A percentile compares a stretch with the other conserved stretches of the same genome.
Evolutionary conservation across 2,888 invertebrate genomes (phyloP).

Genomic region (Thera obeliscata): DNA sequence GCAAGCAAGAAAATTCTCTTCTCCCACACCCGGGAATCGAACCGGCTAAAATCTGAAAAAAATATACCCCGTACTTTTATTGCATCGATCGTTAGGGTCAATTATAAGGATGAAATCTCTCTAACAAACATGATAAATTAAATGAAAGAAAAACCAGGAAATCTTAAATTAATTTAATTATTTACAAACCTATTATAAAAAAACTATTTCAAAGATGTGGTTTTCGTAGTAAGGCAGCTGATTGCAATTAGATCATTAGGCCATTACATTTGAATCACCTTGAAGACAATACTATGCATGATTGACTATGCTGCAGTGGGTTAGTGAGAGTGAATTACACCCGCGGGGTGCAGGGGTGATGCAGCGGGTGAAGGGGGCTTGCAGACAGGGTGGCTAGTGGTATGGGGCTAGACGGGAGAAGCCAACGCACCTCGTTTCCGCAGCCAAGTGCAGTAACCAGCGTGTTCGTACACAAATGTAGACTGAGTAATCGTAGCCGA

Average conservation of each 20-base stretch:
- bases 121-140: too few species aligned
- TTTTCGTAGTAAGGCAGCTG: too few species aligned
- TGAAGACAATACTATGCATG: constrained; percentile 75
- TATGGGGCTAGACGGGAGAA: constrained; percentile 82
- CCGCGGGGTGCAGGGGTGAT: constrained; percentile 48
- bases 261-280: constrained; percentile 53
- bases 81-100: too few species aligned
- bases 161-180: too few species aligned
- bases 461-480: constrained; percentile 36
- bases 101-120: too few species aligned
- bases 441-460: constrained; percentile 59
- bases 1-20: too few species aligned
- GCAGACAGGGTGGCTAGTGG: constrained; percentile 74
- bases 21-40: too few species aligned
- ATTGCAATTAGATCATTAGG: not conserved
- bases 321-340: constrained; percentile 84
- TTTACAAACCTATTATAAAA: too few species aligned
- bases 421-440: constrained; percentile 78
- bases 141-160: too few species aligned
- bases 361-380: constrained; percentile 52
- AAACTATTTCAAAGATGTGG: too few species aligned
- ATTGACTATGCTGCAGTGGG: constrained; percentile 82
- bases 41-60: too few species aligned
- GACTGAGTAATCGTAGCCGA: constrained; percentile 58
- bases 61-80: too few species aligned